phyloP scores from a whole-genome alignment of 2,113 vertebrate species.

The Calidris pugnax region DNA sequence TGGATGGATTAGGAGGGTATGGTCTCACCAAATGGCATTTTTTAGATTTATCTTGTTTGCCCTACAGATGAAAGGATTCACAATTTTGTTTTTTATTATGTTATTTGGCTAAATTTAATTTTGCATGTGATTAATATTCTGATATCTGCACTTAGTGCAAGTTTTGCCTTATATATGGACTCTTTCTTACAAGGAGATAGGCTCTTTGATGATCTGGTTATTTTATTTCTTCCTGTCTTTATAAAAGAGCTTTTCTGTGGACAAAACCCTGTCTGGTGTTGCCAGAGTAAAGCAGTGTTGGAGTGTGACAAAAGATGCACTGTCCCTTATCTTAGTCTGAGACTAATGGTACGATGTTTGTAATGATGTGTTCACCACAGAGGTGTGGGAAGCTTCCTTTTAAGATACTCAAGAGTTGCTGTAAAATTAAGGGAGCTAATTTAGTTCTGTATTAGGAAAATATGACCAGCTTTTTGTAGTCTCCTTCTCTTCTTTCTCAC shows the following conservation, averaged over 20 bases:
- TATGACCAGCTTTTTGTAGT: neutral
- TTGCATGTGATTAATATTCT: neutral
- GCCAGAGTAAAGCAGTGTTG: neutral
- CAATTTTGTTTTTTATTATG: neutral
- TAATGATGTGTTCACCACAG: neutral
- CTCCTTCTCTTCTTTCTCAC: neutral
- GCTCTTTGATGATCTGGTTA: neutral
- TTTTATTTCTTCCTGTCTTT: neutral
- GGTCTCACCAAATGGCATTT: neutral
- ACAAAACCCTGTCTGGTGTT: neutral
- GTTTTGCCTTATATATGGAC: neutral
- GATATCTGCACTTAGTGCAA: neutral
- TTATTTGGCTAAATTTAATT: neutral
- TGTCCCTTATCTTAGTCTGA: neutral
- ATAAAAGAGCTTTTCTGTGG: neutral
- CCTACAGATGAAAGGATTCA: neutral
- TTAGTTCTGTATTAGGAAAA: neutral
- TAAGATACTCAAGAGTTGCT: neutral
- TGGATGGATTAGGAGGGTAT: neutral
- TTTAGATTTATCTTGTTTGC: neutral
- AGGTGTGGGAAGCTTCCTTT: neutral
- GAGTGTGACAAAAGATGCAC: neutral
- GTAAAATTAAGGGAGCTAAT: neutral
- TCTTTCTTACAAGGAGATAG: neutral
- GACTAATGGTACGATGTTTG: neutral